phyloP scores from a whole-genome alignment of 53 echinoderm and acorn worm species.

The Temnopleurus reevesii region DNA sequence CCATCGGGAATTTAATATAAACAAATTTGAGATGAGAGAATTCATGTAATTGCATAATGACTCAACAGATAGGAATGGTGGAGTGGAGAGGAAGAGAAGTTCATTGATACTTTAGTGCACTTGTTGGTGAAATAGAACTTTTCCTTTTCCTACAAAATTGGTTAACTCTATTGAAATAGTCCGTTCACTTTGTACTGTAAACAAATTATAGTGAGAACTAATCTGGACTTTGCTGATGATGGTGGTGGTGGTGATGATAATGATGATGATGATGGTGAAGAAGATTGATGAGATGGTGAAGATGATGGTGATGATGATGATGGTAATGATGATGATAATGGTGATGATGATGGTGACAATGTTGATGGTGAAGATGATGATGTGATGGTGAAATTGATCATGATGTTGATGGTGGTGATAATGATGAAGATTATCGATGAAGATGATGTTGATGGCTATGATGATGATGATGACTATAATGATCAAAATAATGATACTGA shows the following conservation, averaged over 20 bases:
- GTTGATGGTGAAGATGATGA: neutral
- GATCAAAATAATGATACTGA: neutral
- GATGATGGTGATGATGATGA: neutral
- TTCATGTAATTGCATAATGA: constrained; percentile 2
- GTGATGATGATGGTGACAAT: neutral
- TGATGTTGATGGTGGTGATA: neutral
- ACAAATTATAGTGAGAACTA: too few relatives aligned
- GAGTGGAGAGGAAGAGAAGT: neutral
- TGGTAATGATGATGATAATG: neutral
- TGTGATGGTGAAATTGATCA: neutral
- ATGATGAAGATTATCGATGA: neutral
- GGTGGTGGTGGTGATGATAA: neutral
- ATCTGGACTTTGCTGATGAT: neutral
- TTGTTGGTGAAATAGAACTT: neutral
- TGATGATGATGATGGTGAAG: neutral
- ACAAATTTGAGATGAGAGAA: constrained; percentile 15
- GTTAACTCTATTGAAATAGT: too few relatives aligned
- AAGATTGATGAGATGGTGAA: neutral
- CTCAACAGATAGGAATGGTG: constrained; percentile 3
- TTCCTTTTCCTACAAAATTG: too few relatives aligned
- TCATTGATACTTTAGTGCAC: neutral
- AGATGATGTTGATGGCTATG: neutral
- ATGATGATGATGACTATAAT: neutral
- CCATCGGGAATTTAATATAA: constrained; percentile 27
- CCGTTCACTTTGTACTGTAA: too few relatives aligned